Conservation (phyloP, 2,113 vertebrate species). For the Coreoperca whiteheadi region DNA sequence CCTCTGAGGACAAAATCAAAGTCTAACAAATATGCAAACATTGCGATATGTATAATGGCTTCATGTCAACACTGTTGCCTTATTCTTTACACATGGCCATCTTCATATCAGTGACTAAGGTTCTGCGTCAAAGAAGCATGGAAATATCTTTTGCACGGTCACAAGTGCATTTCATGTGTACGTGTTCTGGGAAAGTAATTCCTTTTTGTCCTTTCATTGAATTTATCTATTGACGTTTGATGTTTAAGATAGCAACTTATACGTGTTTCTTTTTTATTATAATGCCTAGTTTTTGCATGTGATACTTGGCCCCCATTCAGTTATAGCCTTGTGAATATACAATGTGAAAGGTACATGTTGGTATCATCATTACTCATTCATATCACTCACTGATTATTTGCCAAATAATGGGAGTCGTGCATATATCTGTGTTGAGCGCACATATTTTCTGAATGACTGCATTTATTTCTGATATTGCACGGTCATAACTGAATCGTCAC, state of each 20-base stretch:
- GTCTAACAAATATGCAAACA: constrained; percentile 1
- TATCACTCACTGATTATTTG: background rate
- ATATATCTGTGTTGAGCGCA: background rate
- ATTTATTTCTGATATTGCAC: background rate
- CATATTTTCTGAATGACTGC: background rate
- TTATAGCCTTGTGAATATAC: background rate
- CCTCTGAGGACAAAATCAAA: background rate
- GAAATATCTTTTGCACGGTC: background rate
- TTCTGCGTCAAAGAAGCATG: constrained; percentile 7
- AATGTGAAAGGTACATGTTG: background rate
- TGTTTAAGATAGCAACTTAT: background rate
- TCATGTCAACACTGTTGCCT: background rate
- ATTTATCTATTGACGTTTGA: too few relatives aligned
- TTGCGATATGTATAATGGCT: background rate
- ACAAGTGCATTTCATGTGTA: background rate
- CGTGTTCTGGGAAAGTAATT: background rate
- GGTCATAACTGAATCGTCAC: background rate
- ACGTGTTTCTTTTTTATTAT: too few relatives aligned
- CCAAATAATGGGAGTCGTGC: background rate
- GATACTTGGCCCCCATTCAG: background rate
- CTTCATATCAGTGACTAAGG: background rate
- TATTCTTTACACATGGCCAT: background rate
- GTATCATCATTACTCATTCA: background rate
- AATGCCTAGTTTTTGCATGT: background rate
- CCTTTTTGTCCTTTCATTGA: too few relatives aligned